Conservation (phyloP, 30 jellyfish, hydroid and myxozoan genomes). For the Aurelia coerulea region DNA sequence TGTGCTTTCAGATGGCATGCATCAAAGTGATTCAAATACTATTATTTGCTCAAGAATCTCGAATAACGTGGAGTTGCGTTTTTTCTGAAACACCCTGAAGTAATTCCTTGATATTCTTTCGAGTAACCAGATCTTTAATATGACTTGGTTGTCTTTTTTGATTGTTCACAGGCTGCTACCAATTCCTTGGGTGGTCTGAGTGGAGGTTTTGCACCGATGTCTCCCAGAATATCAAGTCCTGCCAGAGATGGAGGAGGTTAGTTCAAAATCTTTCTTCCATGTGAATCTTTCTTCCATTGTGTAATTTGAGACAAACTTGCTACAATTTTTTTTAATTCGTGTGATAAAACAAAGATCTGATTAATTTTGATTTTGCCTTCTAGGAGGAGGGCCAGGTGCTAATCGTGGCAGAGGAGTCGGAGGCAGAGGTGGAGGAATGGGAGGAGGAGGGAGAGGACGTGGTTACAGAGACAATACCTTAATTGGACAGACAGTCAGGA, state of each 20-base stretch:
- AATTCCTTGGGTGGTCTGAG: constrained; percentile 70
- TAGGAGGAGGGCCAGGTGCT: constrained; percentile 85
- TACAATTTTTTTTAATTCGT: no score
- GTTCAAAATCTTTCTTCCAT: neutral
- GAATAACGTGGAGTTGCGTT: no score
- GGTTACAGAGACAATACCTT: constrained; percentile 86
- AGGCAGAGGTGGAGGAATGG: constrained; percentile 94
- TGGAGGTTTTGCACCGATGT: constrained; percentile 96
- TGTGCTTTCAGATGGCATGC: no score
- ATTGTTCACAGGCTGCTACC: constrained; percentile 60
- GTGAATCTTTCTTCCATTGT: no score
- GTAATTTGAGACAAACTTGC: neutral
- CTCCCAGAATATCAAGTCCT: constrained; percentile 97
- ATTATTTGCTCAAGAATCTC: no score
- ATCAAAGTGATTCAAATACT: no score
- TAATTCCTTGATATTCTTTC: no score
- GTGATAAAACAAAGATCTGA: no score
- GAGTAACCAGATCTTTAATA: no score
- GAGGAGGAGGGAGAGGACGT: constrained; percentile 95
- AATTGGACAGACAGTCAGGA: constrained; percentile 98
- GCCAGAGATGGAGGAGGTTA: constrained; percentile 95
- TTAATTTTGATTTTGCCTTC: neutral
- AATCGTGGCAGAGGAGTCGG: constrained; percentile 78
- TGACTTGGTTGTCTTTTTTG: no score
- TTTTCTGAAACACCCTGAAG: no score